Percentiles rank a stretch among this genome's conserved stretches.
Evolutionary conservation across 2,113 vertebrate species (phyloP).

Genomic region (Promerops cafer): DNA sequence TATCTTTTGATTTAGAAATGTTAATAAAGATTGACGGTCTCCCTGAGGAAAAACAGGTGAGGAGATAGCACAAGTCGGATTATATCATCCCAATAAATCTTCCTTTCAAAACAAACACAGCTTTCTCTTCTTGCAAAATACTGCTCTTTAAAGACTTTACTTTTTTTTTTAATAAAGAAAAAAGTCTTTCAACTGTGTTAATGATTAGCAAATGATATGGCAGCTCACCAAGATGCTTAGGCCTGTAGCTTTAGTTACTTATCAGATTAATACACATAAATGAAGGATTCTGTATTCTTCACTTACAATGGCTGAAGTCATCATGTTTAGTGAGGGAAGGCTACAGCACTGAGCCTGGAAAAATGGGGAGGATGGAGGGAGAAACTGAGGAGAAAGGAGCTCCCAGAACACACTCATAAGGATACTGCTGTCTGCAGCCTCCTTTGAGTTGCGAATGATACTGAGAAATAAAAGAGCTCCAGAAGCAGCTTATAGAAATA

Average conservation of each 20-base stretch:
- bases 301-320: neutral
- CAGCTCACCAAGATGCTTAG: conserved; percentile 43
- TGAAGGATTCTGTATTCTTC: neutral
- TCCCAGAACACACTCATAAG: neutral
- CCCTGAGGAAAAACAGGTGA: conserved; percentile 78
- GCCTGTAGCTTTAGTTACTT: conserved; percentile 37
- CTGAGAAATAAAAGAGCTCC: neutral
- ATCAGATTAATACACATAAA: conserved; percentile 10
- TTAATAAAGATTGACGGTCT: conserved; percentile 65
- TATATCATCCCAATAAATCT: conserved; percentile 69
- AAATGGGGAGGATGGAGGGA: neutral
- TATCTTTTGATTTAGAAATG: conserved; percentile 57
- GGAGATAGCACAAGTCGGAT: conserved; percentile 43
- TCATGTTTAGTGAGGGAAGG: neutral
- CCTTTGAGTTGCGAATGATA: neutral
- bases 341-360: neutral
- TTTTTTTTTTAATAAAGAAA: conserved; percentile 35
- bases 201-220: conserved; percentile 41
- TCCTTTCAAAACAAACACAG: conserved; percentile 65
- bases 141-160: neutral
- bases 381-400: neutral
- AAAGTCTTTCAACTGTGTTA: conserved; percentile 43
- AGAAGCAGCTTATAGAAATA: conserved; percentile 21
- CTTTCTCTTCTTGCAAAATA: conserved; percentile 53
- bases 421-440: neutral